Base-by-base conservation (phyloP, 2,113 vertebrate species). In the Lophotis ruficrista region DNA sequence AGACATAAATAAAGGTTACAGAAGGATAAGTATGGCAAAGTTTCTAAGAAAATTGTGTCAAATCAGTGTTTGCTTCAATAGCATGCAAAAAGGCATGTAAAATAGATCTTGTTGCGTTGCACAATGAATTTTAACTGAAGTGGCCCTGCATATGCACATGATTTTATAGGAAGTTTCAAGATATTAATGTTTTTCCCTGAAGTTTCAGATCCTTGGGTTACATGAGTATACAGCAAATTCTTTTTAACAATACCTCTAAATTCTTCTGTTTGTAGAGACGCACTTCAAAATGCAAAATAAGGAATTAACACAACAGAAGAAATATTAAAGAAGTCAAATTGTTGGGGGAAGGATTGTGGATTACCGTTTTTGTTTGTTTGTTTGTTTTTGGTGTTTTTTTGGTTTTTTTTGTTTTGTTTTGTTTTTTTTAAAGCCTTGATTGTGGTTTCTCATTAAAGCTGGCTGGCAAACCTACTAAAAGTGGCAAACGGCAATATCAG, bases 201-300 rank as follows among this genome's bases (percentile, higher is more conserved):
- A 94, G 17, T 61, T 91, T 77, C 72, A 88, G 43, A 69, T 64
- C 11, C 27, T 78, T 70, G 38, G 7, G 11, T 57, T 85, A 35
- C 25, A 30, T 4, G 3, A 68, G 12, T 9, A 38, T 57, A 82
- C 11, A 58, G n/a, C 28, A 83, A 89, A 58, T 75, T 73, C 90
- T 78, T 21, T 56, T 66, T 92, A 50, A 95, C 23, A 73, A 43
- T 33, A 92, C 23, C 12, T 30, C 62, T 65, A 65, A 79, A 79
- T 60, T 3, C 41, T 69, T 92, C 30, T 75, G 33, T 75, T 92
- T 68, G 60, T 9, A 81, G 16, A 95, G 12, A 88, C 88, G 21
- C 51, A 80, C 12, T 87, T 78, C 53, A 57, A 93, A 83, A 83
- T 47, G 17, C 37, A 80, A 96, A 73, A 62, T 27, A 90, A 72